Evolutionary conservation across 2,888 invertebrate genomes (phyloP).

Genomic region (Anagyrus pseudococci): DNA sequence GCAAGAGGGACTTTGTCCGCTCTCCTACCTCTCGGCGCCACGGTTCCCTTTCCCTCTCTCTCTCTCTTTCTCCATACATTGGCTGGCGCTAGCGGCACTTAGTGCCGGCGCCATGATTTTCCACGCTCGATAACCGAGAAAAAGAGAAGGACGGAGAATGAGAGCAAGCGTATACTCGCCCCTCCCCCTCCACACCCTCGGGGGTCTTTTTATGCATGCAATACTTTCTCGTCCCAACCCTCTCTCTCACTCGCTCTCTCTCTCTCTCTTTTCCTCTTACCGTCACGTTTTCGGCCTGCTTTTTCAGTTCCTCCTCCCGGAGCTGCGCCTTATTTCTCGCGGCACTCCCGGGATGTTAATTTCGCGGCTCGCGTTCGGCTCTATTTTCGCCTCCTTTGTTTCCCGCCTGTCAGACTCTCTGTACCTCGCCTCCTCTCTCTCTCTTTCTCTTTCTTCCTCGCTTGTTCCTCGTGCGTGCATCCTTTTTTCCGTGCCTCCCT

Average conservation of each 20-base stretch:
- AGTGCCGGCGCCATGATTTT: slow-evolving; percentile 52
- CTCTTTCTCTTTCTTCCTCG: slow-evolving; percentile 4
- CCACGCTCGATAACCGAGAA: slow-evolving; percentile 46
- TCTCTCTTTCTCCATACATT: too few species aligned
- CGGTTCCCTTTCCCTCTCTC: too few species aligned
- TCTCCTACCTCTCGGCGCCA: too few species aligned
- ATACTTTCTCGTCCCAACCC: slow-evolving; percentile 9
- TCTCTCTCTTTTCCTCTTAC: slow-evolving; percentile 3
- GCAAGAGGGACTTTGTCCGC: too few species aligned
- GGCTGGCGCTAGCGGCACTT: slow-evolving; percentile 37
- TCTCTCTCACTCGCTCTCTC: slow-evolving; percentile 2
- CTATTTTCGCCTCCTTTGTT: slow-evolving; percentile 31
- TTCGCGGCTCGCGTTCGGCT: slow-evolving; percentile 15
- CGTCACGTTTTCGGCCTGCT: slow-evolving; percentile 1
- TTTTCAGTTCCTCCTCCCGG: too few species aligned
- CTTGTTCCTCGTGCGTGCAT: not conserved
- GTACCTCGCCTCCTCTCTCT: too few species aligned
- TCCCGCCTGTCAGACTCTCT: slow-evolving; percentile 12
- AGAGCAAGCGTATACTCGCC: not conserved
- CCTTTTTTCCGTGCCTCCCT: not conserved
- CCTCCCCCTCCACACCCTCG: too few species aligned
- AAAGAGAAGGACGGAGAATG: slow-evolving; percentile 40
- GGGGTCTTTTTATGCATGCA: slow-evolving; percentile 31
- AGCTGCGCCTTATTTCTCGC: not conserved
- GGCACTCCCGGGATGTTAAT: slow-evolving; percentile 20